Evolutionary conservation across 2,113 vertebrate genomes (phyloP).

Genomic region (Leuciscus idus): DNA sequence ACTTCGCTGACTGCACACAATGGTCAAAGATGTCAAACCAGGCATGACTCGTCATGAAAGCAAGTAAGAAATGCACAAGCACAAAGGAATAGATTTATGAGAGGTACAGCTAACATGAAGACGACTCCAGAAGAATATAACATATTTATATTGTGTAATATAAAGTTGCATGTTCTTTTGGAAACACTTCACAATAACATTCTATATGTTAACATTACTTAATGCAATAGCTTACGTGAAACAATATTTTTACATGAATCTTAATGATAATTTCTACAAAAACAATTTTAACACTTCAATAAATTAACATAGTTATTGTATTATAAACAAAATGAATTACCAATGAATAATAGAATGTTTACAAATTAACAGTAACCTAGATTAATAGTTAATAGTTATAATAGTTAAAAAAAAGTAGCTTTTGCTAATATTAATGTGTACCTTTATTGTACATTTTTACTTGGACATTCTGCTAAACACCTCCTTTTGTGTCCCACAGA

Average conservation of each 20-base stretch:
- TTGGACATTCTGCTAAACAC: neutral
- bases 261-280: neutral
- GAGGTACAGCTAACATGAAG: too few relatives aligned
- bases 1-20: too few relatives aligned
- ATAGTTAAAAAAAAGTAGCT: too few relatives aligned
- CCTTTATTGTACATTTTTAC: too few relatives aligned
- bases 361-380: neutral
- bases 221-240: neutral
- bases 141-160: too few relatives aligned
- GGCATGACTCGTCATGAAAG: too few relatives aligned
- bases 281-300: neutral
- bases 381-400: too few relatives aligned
- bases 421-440: too few relatives aligned
- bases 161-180: neutral
- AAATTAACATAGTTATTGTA: neutral
- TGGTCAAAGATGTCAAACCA: too few relatives aligned
- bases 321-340: neutral
- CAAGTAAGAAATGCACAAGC: too few relatives aligned
- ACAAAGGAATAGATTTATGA: too few relatives aligned
- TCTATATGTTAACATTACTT: neutral
- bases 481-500: neutral
- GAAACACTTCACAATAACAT: neutral
- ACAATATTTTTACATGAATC: neutral
- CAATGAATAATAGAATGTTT: neutral
- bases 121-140: too few relatives aligned